Conservation (phyloP, 2,113 vertebrate species). For the Neodon shergylaensis region DNA sequence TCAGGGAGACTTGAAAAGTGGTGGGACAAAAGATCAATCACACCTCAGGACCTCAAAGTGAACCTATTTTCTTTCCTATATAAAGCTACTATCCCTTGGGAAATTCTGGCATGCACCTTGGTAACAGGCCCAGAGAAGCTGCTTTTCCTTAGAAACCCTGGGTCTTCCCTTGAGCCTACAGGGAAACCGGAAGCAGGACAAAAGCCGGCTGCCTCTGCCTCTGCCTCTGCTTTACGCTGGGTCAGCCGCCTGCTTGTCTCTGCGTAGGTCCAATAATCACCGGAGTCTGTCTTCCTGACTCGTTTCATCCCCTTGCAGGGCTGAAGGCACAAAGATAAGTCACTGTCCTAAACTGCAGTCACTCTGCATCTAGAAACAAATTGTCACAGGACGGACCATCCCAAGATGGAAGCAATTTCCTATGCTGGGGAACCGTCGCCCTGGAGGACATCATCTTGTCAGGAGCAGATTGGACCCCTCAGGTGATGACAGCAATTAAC, state of each 20-base stretch:
- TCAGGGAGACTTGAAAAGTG: not conserved
- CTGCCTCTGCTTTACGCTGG: not conserved
- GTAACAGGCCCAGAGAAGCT: not conserved
- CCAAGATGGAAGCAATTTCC: not conserved
- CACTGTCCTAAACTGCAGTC: not conserved
- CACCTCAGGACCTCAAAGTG: not conserved
- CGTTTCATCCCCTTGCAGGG: not conserved
- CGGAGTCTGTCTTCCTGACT: not conserved
- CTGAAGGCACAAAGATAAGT: not conserved
- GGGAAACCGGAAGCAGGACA: not conserved
- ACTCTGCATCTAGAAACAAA: not conserved
- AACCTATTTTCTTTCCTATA: slow-evolving; percentile 24
- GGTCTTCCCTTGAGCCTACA: not conserved
- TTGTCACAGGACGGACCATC: not conserved
- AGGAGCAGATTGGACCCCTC: not conserved
- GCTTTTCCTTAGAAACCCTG: not conserved
- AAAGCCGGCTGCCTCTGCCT: not conserved
- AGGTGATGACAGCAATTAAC: slow-evolving; percentile 33
- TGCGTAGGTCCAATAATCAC: not conserved
- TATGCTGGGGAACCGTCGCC: not conserved
- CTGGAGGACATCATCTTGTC: not conserved
- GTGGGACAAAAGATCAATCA: not conserved
- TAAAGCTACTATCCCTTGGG: slow-evolving; percentile 14
- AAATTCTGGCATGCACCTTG: not conserved
- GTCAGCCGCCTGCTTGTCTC: not conserved